phyloP scores from a whole-genome alignment of 2,797 vertebrate genomes.

The Gallirallus australis region DNA sequence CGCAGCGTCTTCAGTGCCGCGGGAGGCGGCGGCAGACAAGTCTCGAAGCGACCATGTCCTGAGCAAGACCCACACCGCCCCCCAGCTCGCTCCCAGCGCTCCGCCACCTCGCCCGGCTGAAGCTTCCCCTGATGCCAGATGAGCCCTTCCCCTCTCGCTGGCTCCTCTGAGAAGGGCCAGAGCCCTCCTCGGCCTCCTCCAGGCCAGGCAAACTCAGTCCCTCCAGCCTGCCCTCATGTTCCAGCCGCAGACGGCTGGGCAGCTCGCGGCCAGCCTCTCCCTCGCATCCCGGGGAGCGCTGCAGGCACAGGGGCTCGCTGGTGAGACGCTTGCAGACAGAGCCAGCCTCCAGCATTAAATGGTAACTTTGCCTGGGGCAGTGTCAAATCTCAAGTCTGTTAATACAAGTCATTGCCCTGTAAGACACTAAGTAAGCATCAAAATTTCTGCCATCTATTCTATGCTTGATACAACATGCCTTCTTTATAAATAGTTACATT shows the following conservation, averaged over 20 bases:
- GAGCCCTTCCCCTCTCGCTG: neutral
- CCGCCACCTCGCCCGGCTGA: neutral
- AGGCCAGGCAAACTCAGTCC: too few relatives aligned
- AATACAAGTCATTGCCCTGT: neutral
- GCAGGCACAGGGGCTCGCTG: neutral
- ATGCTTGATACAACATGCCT: rapidly evolving
- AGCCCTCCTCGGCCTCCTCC: neutral
- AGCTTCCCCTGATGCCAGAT: neutral
- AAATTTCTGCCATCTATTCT: neutral
- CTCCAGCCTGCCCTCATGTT: neutral
- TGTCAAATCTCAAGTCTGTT: neutral
- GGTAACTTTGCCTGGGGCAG: neutral
- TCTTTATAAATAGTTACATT: neutral
- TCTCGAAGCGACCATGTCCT: neutral
- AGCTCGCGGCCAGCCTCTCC: neutral
- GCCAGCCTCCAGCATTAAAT: neutral
- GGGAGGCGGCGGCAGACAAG: neutral
- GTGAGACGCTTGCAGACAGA: rapidly evolving
- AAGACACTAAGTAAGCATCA: neutral
- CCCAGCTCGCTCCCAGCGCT: too few relatives aligned
- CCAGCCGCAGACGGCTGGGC: neutral
- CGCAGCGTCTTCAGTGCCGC: neutral
- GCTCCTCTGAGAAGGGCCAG: neutral
- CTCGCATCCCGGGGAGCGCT: rapidly evolving
- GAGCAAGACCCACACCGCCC: too few relatives aligned